Percentiles rank a stretch among this genome's conserved stretches.
Conservation (phyloP, 2,888 invertebrate genomes). For the Hydrotaea cyrtoneurina region DNA sequence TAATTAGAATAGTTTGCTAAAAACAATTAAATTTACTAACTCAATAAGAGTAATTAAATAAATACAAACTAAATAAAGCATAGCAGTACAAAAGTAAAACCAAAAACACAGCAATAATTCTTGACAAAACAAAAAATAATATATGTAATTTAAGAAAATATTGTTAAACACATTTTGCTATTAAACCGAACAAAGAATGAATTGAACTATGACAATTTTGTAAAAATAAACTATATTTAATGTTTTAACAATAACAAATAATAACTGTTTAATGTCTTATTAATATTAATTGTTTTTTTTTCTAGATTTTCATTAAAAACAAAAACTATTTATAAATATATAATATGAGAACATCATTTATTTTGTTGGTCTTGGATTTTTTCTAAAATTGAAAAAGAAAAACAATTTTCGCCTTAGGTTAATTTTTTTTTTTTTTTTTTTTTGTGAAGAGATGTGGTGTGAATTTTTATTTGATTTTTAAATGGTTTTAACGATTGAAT, state of each 20-base stretch:
- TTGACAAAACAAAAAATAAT: neutral
- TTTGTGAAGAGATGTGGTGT: neutral
- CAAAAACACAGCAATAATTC: neutral
- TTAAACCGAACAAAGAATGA: neutral
- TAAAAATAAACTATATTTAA: neutral
- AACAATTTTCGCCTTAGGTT: conserved; percentile 3
- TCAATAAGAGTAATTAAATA: neutral
- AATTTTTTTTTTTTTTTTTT: neutral
- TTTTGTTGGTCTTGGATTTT: neutral
- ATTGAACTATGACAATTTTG: neutral
- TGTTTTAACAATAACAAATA: neutral
- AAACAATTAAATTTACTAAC: neutral
- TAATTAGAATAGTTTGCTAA: neutral
- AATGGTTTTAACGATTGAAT: conserved; percentile 9
- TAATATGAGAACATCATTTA: neutral
- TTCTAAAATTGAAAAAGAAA: conserved; percentile 4
- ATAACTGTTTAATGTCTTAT: neutral
- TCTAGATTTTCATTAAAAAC: conserved; percentile 4
- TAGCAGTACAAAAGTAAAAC: neutral
- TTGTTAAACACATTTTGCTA: neutral
- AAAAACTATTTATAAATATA: neutral
- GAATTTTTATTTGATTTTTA: neutral
- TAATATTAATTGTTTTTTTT: neutral
- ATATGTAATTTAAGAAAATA: neutral
- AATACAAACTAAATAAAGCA: conserved; percentile 4